Base-by-base conservation (phyloP, 2,797 vertebrate species). In the Hypotaenidia philippensis region DNA sequence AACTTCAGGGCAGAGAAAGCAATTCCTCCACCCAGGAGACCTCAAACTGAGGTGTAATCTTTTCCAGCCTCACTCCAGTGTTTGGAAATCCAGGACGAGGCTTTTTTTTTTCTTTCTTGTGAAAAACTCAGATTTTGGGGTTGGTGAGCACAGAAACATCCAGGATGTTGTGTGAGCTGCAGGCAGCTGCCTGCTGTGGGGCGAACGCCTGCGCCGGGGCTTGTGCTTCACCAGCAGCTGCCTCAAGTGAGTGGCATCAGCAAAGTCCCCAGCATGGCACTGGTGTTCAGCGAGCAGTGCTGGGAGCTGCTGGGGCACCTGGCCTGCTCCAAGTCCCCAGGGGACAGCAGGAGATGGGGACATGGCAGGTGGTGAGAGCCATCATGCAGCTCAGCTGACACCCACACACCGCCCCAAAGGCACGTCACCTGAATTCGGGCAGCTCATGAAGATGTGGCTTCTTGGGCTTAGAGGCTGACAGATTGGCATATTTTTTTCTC, bases 191-290 rank as follows among this genome's bases (percentile, higher is more conserved):
- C 29, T 31, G 13, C 3, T 7, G 19, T 6, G n/a, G 3, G 36
- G 21, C 3, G 6, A 65, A 15, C 2, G 2, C 56, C 61, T 29
- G 47, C 47, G 20, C 26, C 0, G 1, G 18, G 14, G 18, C 57
- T 75, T 7, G 13, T 20, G 36, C 68, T 79, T 41, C 21, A 36
- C 52, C 66, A 10, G 15, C 12, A 16, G 45, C 23, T 34, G 11
- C 0, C 0, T 2, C 6, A 13, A 64, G 9, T 8, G 8, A 44
- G 26, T 15, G 26, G n/a, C 49, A 29, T 44, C 9, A 26, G 49
- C 49, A 27, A 27, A 50, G 49, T 27, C 36, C 36, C 55, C 3
- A 13, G 36, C 5, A 3, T 2, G 1, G 5, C 36, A 13, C 20
- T 3, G 38, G 45, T 2, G 8, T 38, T 45, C 55, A 3, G 29